Conservation (phyloP, 35 echinoderm and acorn worm species). For the Lytechinus pictus region DNA sequence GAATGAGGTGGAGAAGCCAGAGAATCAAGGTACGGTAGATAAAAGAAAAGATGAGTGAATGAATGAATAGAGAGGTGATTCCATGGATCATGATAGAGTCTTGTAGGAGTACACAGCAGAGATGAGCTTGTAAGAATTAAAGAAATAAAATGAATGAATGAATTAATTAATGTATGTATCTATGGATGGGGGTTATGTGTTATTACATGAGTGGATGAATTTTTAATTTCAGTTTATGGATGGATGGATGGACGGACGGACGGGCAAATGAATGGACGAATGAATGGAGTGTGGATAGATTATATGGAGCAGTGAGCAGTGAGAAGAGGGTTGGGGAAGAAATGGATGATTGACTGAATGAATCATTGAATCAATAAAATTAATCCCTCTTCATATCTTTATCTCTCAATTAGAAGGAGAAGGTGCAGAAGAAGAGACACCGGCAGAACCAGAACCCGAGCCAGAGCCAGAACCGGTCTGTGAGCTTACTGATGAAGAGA, state of each 20-base stretch:
- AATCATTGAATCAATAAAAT: too few relatives aligned
- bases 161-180: too few relatives aligned
- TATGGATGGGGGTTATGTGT: too few relatives aligned
- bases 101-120: too few relatives aligned
- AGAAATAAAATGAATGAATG: too few relatives aligned
- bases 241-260: too few relatives aligned
- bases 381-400: not conserved
- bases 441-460: not conserved
- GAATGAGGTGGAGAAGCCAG: conserved; percentile 50
- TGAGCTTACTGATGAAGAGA: conserved; percentile 49
- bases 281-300: not conserved
- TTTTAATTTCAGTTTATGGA: too few relatives aligned
- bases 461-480: conserved; percentile 43
- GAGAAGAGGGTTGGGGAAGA: not conserved
- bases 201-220: too few relatives aligned
- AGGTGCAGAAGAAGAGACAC: not conserved
- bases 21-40: conserved; percentile 7
- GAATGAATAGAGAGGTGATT: not conserved
- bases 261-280: not conserved
- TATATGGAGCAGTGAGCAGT: not conserved
- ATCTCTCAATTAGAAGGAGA: conserved; percentile 11
- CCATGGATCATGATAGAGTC: too few relatives aligned
- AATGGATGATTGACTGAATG: too few relatives aligned
- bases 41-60: not conserved
- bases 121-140: too few relatives aligned